Evolutionary conservation across 2,113 vertebrate genomes (phyloP).

Genomic region (Scalopus aquaticus): DNA sequence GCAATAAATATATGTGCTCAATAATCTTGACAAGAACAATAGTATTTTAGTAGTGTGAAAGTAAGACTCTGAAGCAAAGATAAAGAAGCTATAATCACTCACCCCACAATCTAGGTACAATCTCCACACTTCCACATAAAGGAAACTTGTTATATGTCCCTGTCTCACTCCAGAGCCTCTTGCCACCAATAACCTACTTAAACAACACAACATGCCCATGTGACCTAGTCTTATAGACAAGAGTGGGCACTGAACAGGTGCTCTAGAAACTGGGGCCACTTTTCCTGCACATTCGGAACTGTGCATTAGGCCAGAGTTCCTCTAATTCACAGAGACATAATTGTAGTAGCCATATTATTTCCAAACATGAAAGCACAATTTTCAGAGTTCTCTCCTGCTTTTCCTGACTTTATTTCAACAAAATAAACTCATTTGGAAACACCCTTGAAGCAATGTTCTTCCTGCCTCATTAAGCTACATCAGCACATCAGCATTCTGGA

Average conservation of each 20-base stretch:
- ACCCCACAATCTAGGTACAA: background rate
- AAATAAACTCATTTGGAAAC: constrained; percentile 61
- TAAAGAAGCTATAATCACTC: background rate
- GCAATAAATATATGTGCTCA: background rate
- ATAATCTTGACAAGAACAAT: background rate
- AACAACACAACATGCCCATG: background rate
- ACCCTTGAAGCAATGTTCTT: constrained; percentile 66
- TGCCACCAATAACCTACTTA: background rate
- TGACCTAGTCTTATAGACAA: background rate
- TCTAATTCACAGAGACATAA: background rate
- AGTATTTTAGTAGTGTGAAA: background rate
- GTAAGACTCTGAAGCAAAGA: background rate
- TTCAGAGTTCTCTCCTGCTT: constrained; percentile 40
- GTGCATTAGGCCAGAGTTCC: background rate
- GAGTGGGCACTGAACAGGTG: background rate
- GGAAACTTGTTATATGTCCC: background rate
- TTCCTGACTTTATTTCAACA: constrained; percentile 66
- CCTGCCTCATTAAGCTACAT: constrained; percentile 75
- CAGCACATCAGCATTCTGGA: constrained; percentile 68
- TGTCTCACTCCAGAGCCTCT: background rate
- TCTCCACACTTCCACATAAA: background rate
- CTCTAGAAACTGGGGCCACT: background rate
- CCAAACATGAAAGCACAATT: background rate
- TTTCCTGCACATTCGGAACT: background rate
- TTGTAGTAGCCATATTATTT: background rate